Evolutionary conservation across 2,113 vertebrate species (phyloP), one percentile per base, ranked within the genome.

Genomic region (Perognathus longimembris): DNA sequence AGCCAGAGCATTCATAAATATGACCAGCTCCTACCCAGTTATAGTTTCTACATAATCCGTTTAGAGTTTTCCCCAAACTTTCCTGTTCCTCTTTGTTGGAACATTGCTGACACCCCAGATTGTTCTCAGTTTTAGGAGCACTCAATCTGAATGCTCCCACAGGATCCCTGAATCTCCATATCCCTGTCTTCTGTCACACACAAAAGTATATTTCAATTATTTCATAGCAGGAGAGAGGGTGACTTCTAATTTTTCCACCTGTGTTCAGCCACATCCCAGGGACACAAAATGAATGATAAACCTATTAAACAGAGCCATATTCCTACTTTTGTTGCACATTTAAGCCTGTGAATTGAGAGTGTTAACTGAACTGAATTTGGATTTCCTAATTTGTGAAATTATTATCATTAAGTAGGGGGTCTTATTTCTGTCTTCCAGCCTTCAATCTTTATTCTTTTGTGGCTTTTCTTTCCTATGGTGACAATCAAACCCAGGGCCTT

Each of bases 1-100:
- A 30, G 4, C 4, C 1, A 7, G 0, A 20, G 20, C 5, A 5
- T 30, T 3, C 36, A 6, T 17, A 28, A 1, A 32, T 18, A 1
- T 38, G 54, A 45, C 54, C 40, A 8, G 0, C 4, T 28, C 6
- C 26, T 7, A 17, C 1, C 24, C 21, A 24, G 7, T 7, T 45
- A 18, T 63, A 17, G 7, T 28, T 61, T n/a, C 28, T 4, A 66
- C 20, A 11, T 14, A 74, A 81, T 1, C 50, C 67, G 38, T 81
- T 40, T 74, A 15, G 28, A 54, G 6, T 28, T n/a, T 26, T 24
- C 64, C 26, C 20, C 38, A 61, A 22, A 36, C 6, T 36, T 81
- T 67, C 38, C 67, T 67, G 3, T 17, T 20, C 11, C 6, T 9
- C 18, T 69, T 69, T 89, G 7, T n/a, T 26, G 26, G 17, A 22